These are phyloP conservation scores for Microdon myrmicae DNA, from an alignment of 2,888 invertebrate species.

Conservation along the genomic window DNA sequence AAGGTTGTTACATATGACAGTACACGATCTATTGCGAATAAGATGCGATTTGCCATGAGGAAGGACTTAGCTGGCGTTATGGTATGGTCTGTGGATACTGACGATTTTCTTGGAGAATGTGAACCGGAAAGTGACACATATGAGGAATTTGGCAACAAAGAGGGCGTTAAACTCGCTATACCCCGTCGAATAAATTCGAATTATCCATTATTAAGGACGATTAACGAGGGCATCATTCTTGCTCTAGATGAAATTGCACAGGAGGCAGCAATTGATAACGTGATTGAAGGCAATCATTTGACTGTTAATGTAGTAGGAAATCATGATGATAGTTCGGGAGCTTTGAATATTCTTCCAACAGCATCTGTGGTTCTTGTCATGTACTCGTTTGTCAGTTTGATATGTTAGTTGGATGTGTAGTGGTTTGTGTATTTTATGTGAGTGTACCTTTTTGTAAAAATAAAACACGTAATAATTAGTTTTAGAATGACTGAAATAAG, in stretches of 20 bases:
- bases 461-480: conserved; percentile 40
- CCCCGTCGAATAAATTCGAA: conserved; percentile 67
- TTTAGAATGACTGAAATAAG: too few relatives aligned
- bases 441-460: too few relatives aligned
- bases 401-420: conserved; percentile 21
- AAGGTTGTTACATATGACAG: conserved; percentile 82
- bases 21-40: conserved; percentile 76
- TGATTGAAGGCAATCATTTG: conserved; percentile 66
- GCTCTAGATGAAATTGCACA: conserved; percentile 69
- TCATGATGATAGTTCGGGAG: conserved; percentile 55
- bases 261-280: conserved; percentile 58
- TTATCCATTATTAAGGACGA: conserved; percentile 78
- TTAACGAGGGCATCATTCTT: conserved; percentile 74
- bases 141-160: conserved; percentile 65
- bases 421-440: conserved; percentile 23
- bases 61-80: conserved; percentile 79
- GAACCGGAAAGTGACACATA: conserved; percentile 68
- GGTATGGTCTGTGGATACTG: conserved; percentile 91
- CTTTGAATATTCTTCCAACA: conserved; percentile 33
- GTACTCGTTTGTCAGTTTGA: conserved; percentile 43
- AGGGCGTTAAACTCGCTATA: conserved; percentile 53
- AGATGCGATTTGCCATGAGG: conserved; percentile 76
- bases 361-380: conserved; percentile 45
- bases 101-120: conserved; percentile 83
- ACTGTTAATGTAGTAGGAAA: conserved; percentile 62